Conservation (phyloP, 2,797 vertebrate genomes). For the Cossypha polioptera region DNA sequence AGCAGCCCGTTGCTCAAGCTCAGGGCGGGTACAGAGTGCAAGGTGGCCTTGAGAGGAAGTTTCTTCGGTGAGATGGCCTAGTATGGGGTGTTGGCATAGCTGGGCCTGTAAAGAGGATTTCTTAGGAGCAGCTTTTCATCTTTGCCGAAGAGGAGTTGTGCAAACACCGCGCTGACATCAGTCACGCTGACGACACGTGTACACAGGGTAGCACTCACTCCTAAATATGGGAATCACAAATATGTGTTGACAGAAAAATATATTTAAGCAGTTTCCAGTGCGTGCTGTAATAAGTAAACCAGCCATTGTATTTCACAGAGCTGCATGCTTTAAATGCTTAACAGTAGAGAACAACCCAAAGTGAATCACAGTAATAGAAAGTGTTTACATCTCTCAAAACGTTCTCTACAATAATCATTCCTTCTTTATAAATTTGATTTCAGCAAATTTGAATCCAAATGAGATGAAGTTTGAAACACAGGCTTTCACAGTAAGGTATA, state of each 20-base stretch:
- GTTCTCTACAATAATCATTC: neutral
- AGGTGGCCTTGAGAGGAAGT: constrained; percentile 6
- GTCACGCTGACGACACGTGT: neutral
- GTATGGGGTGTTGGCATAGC: constrained; percentile 33
- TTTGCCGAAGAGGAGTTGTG: neutral
- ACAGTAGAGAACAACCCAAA: neutral
- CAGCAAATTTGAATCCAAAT: constrained; percentile 8
- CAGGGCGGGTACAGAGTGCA: neutral
- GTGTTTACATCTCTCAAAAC: constrained; percentile 15
- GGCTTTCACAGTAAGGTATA: neutral
- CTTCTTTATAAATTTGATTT: constrained; percentile 33
- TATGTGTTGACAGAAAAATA: neutral
- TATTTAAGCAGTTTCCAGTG: neutral
- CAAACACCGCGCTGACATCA: constrained; percentile 28
- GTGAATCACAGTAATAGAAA: constrained; percentile 1
- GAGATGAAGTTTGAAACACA: neutral
- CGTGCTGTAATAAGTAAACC: constrained; percentile 1
- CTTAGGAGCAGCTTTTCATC: constrained; percentile 10
- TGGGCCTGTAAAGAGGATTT: constrained; percentile 6
- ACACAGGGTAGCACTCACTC: neutral
- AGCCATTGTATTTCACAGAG: constrained; percentile 22
- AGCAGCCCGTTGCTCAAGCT: neutral
- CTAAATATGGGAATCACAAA: constrained; percentile 29
- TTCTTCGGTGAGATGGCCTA: constrained; percentile 3
- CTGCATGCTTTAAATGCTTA: neutral